Evolutionary conservation across 1,140 invertebrate genomes (phyloP), one percentile per base, ranked within the genome.

Genomic region (Panagrolaimus sp.): DNA sequence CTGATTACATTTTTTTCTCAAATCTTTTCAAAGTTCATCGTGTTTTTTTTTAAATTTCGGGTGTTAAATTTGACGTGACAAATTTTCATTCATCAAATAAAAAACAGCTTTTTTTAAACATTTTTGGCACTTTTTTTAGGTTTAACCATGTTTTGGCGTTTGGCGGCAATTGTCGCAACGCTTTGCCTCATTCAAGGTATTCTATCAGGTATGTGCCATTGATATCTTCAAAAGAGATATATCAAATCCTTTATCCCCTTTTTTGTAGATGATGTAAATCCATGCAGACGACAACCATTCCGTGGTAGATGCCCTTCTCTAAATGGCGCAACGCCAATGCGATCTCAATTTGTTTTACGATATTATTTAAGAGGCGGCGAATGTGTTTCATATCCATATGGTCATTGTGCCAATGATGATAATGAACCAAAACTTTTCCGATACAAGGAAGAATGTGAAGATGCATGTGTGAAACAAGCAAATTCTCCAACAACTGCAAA

Each of bases 401-500:
- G 80, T 24, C 82, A 82, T 71, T 82, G 80, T 58, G 71, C 73
- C 12, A 80, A 66, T 17, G 82, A 83, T 52, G 78, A 80, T 17
- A 73, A 70, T 46, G 80, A 82, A 55, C 80, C 80, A 4, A 69
- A 75, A 63, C 68, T 82, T n/a, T 82, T 75, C 71, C 79, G 80
- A 5, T 82, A 83, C 70, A 82, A 82, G 68, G 82, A 83, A 52
- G 80, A 83, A 63, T 82, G 80, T 65, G 82, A 83, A 66, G 80
- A 83, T 52, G 70, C 79, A 24, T 82, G 80, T 67, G 64, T 73
- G 38, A 38, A 38, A 38, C 66, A 64, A 58, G 38, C 24, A 32
- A 24, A 17, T 15, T 7, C 68, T 45, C n/a, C 58, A 17, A 63
- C 46, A 15, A 43, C 43, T 46, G 44, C 58, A n/a, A 74, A 52